Evolutionary conservation across 2,797 vertebrate genomes (phyloP).

Genomic region (Falco naumanni): DNA sequence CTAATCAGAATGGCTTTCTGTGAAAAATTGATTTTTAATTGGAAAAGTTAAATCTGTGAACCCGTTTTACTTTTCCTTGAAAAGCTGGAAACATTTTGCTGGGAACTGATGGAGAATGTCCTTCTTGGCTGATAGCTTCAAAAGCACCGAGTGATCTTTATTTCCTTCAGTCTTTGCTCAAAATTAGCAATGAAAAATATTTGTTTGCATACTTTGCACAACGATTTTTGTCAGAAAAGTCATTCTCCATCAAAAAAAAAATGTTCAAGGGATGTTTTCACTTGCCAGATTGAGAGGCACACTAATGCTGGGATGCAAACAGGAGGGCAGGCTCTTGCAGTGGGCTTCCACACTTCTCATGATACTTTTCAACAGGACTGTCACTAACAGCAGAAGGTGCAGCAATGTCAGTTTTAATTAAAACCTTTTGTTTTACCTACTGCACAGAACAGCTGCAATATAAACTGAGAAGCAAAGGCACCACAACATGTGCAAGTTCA

Average conservation of each 20-base stretch:
- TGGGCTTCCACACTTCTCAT: not conserved
- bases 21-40: slow-evolving; percentile 47
- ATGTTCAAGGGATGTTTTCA: not conserved
- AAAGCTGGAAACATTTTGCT: not conserved
- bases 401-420: slow-evolving; percentile 74
- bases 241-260: not conserved
- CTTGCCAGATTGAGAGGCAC: not conserved
- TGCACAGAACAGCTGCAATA: slow-evolving; percentile 59
- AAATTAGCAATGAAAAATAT: not conserved
- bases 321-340: not conserved
- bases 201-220: not conserved
- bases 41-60: slow-evolving; percentile 27
- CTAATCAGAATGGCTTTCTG: not conserved
- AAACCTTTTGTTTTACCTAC: slow-evolving; percentile 66
- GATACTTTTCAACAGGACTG: slow-evolving; percentile 50
- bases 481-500: not conserved
- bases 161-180: not conserved
- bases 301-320: not conserved
- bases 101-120: not conserved
- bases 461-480: slow-evolving; percentile 16
- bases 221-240: not conserved
- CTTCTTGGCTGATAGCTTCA: not conserved
- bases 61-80: not conserved
- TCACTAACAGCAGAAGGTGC: slow-evolving; percentile 65
- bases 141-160: not conserved